Conservation (phyloP, 1,140 invertebrate species). For the Drosophila tristis region DNA sequence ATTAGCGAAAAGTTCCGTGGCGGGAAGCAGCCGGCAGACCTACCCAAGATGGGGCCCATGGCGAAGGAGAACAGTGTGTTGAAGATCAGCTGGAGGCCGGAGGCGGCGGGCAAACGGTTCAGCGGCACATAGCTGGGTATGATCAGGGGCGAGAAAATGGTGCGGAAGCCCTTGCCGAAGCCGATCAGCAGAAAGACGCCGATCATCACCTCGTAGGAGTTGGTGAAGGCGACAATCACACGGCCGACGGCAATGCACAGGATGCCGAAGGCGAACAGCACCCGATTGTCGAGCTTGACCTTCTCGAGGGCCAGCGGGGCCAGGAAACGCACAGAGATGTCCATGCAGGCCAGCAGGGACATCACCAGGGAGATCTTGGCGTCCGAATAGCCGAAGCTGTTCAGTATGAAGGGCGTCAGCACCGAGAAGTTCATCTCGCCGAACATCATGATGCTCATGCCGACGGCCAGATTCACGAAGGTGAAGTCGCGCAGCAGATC, state of each 20-base stretch:
- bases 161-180: slow-evolving; percentile 88
- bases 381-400: slow-evolving; percentile 86
- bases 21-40: background rate
- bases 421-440: slow-evolving; percentile 89
- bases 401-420: slow-evolving; percentile 88
- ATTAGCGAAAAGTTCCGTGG: background rate
- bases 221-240: slow-evolving; percentile 66
- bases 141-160: slow-evolving; percentile 88
- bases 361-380: slow-evolving; percentile 86
- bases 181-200: slow-evolving; percentile 85
- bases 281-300: slow-evolving; percentile 87
- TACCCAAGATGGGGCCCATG: slow-evolving; percentile 88
- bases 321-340: slow-evolving; percentile 87
- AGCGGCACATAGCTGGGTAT: slow-evolving; percentile 88
- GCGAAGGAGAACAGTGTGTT: slow-evolving; percentile 87
- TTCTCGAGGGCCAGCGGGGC: slow-evolving; percentile 87
- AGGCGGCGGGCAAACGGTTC: slow-evolving; percentile 87
- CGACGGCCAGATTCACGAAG: slow-evolving; percentile 88
- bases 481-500: slow-evolving; percentile 87
- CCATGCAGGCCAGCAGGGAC: slow-evolving; percentile 86
- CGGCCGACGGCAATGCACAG: slow-evolving; percentile 87
- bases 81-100: slow-evolving; percentile 87
- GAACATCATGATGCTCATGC: slow-evolving; percentile 88
- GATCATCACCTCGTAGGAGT: slow-evolving; percentile 63
- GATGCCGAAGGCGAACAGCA: slow-evolving; percentile 88